These are phyloP conservation scores for Drosophila setifemur DNA, from an alignment of 1,140 invertebrate genomes.

Conservation along the genomic window DNA sequence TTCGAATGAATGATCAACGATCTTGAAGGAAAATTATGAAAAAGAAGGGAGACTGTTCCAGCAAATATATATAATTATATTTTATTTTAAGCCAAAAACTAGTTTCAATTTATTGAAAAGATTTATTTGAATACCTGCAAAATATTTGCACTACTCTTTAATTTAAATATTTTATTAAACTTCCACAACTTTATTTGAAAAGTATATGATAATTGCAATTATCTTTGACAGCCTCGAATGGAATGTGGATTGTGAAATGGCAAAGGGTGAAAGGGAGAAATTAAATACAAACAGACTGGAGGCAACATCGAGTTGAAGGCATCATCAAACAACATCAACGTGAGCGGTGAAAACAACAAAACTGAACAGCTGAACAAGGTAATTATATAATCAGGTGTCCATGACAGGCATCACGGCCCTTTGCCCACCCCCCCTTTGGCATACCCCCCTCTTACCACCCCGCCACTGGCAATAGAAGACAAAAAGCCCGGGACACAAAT, in stretches of 20 bases:
- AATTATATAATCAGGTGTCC: conserved; percentile 72
- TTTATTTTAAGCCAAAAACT: neutral
- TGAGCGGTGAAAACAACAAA: conserved; percentile 10
- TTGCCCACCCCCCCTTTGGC: neutral
- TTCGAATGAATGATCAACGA: conserved; percentile 34
- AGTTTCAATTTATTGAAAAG: too few relatives aligned
- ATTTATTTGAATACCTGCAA: too few relatives aligned
- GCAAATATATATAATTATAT: too few relatives aligned
- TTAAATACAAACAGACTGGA: conserved; percentile 17
- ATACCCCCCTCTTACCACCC: neutral
- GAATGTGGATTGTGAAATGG: neutral
- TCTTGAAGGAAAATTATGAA: neutral
- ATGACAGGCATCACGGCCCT: conserved; percentile 39
- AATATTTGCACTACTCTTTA: too few relatives aligned
- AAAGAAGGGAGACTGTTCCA: neutral
- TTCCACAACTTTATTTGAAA: too few relatives aligned
- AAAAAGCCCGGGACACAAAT: conserved; percentile 55
- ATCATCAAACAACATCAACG: conserved; percentile 25
- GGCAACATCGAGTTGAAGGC: conserved; percentile 15
- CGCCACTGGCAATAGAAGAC: neutral
- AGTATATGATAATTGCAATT: too few relatives aligned
- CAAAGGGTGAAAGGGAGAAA: neutral
- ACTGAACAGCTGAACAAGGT: conserved; percentile 34
- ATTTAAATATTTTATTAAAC: too few relatives aligned
- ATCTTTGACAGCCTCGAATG: too few relatives aligned